Evolutionary conservation across 2,888 invertebrate species (phyloP).

Genomic region (Cerastis rubricosa): DNA sequence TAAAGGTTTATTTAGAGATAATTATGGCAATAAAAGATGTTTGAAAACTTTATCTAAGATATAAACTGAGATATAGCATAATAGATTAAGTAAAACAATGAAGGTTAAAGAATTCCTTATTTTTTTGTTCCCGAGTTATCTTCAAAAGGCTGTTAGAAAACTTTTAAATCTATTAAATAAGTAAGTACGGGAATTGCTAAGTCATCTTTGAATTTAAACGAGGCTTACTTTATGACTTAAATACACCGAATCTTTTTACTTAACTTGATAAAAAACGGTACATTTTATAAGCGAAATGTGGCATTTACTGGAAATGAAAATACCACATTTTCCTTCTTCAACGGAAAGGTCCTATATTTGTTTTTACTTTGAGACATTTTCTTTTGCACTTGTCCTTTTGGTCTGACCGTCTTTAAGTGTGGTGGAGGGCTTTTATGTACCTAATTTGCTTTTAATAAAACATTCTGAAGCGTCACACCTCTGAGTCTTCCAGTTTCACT

Average conservation of each 20-base stretch:
- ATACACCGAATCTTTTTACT: constrained; percentile 32
- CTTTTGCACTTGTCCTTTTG: constrained; percentile 46
- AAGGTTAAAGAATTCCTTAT: constrained; percentile 12
- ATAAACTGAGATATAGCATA: background rate
- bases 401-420: constrained; percentile 45
- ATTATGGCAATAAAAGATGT: constrained; percentile 9
- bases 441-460: constrained; percentile 50
- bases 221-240: constrained; percentile 32
- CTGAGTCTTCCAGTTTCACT: background rate
- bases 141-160: constrained; percentile 4
- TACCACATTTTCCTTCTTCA: constrained; percentile 49
- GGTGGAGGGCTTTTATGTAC: constrained; percentile 23
- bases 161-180: constrained; percentile 9
- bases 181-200: constrained; percentile 15
- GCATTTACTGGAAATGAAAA: constrained; percentile 55
- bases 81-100: constrained; percentile 15
- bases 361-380: constrained; percentile 50
- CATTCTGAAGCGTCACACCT: constrained; percentile 26
- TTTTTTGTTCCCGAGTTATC: constrained; percentile 8
- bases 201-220: constrained; percentile 32
- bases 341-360: constrained; percentile 53
- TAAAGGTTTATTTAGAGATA: constrained; percentile 3
- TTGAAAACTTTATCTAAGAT: constrained; percentile 9
- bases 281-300: constrained; percentile 35
- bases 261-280: constrained; percentile 50